Evolutionary conservation across 2,888 invertebrate genomes (phyloP).

Genomic region (Apomyelois bistriatella): DNA sequence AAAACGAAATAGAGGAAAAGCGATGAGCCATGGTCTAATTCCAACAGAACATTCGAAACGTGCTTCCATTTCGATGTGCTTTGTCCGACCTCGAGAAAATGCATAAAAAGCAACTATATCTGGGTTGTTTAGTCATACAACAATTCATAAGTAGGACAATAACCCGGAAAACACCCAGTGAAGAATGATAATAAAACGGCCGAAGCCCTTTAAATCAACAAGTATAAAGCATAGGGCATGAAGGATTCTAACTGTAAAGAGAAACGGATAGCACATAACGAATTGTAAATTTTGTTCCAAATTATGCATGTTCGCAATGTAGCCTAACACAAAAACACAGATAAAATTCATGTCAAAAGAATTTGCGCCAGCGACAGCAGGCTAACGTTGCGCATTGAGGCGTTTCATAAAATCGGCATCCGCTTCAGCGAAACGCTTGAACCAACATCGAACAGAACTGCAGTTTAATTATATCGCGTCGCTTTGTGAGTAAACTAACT

Average conservation of each 20-base stretch:
- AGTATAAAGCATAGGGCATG: neutral
- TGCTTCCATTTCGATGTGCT: neutral
- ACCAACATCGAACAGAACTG: conserved; percentile 28
- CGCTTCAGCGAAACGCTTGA: conserved; percentile 24
- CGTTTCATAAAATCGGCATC: neutral
- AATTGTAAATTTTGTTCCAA: neutral
- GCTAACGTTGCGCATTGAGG: neutral
- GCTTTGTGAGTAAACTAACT: conserved; percentile 45
- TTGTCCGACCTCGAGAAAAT: conserved; percentile 10
- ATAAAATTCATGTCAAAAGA: conserved; percentile 8
- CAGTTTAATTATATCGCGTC: conserved; percentile 49
- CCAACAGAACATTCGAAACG: neutral
- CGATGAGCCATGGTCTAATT: conserved; percentile 31
- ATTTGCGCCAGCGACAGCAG: neutral
- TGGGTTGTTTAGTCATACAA: conserved; percentile 10
- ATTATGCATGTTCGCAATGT: conserved; percentile 1
- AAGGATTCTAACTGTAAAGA: neutral
- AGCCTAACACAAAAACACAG: conserved; percentile 5
- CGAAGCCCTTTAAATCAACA: neutral
- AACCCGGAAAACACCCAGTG: conserved; percentile 7
- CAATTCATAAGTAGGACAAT: conserved; percentile 4
- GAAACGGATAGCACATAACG: too few relatives aligned
- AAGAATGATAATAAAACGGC: conserved; percentile 4
- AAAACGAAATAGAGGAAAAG: conserved; percentile 54
- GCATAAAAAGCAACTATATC: conserved; percentile 8